Percentiles rank a stretch among this genome's conserved stretches.
Evolutionary conservation across 2,888 invertebrate species (phyloP).

Genomic region (Microplitis deprimator): DNA sequence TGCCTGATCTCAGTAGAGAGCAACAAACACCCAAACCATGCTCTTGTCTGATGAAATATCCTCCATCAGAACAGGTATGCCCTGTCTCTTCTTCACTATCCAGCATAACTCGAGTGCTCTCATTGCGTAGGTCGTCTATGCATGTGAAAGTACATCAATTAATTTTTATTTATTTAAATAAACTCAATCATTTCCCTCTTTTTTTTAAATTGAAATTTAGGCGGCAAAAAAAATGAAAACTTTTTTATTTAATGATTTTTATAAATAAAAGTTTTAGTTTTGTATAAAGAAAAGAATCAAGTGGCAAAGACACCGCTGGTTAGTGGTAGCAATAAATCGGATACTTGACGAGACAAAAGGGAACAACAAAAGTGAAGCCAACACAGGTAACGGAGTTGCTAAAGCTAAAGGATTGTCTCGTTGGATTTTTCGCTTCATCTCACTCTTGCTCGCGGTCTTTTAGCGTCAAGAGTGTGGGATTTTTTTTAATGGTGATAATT

Average conservation of each 20-base stretch:
- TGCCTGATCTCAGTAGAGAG: conserved; percentile 18
- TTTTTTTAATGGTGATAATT: not conserved
- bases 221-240: too few relatives aligned
- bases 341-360: conserved; percentile 50
- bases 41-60: conserved; percentile 12
- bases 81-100: conserved; percentile 41
- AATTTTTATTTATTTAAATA: conserved; percentile 18
- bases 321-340: conserved; percentile 52
- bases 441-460: conserved; percentile 34
- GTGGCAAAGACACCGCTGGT: conserved; percentile 49
- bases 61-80: conserved; percentile 46
- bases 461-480: conserved; percentile 29
- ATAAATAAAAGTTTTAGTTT: not conserved
- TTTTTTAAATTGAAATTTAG: too few relatives aligned
- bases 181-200: not conserved
- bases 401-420: conserved; percentile 42
- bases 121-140: conserved; percentile 37
- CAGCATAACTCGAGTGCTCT: conserved; percentile 27
- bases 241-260: not conserved
- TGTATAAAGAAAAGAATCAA: conserved; percentile 27
- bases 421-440: conserved; percentile 36
- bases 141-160: conserved; percentile 33
- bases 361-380: too few relatives aligned
- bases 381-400: conserved; percentile 35
- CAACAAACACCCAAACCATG: conserved; percentile 42